phyloP scores from a whole-genome alignment of 1,140 invertebrate genomes.

The Thaumatotibia leucotreta region DNA sequence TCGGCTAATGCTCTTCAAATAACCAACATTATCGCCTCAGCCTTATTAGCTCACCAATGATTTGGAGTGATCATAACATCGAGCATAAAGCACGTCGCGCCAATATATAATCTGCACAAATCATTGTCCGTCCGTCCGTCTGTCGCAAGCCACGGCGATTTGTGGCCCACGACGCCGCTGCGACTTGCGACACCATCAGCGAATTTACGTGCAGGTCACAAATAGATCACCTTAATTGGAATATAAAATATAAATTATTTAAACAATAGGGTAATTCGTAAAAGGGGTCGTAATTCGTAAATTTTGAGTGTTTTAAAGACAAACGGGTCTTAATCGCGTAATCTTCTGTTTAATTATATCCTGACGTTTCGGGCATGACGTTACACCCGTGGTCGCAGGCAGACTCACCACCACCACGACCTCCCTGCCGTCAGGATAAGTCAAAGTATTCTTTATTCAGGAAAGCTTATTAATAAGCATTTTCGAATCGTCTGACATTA shows the following conservation, averaged over 20 bases:
- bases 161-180: conserved; percentile 1
- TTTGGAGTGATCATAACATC: conserved; percentile 1
- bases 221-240: not conserved
- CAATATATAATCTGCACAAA: conserved; percentile 43
- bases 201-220: not conserved
- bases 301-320: too few species aligned
- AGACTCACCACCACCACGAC: too few species aligned
- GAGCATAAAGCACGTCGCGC: conserved; percentile 23
- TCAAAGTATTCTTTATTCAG: too few species aligned
- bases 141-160: not conserved
- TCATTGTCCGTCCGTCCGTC: conserved; percentile 26
- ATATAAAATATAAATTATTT: not conserved
- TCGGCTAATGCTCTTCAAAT: not conserved
- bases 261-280: too few species aligned
- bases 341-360: too few species aligned
- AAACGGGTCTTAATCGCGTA: too few species aligned
- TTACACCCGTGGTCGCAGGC: too few species aligned
- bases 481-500: too few species aligned
- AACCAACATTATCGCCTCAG: not conserved
- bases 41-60: not conserved
- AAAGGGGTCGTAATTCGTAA: too few species aligned
- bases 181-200: not conserved
- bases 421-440: too few species aligned
- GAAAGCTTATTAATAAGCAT: too few species aligned
- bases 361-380: too few species aligned